These are phyloP conservation scores for Bettongia penicillata DNA, from an alignment of 2,113 vertebrate genomes.

Conservation along the genomic window DNA sequence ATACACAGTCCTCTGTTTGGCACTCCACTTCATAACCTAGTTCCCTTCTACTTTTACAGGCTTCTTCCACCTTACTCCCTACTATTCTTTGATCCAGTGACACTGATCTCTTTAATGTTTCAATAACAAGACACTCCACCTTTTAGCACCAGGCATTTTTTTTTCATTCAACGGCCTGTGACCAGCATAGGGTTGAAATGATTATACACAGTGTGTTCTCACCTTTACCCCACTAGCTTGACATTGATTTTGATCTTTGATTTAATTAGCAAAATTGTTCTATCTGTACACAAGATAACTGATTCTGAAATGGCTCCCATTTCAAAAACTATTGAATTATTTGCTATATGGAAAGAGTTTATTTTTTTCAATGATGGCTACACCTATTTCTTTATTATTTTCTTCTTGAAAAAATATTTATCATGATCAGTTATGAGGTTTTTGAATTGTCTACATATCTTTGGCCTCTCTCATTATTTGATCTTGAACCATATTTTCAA, in stretches of 20 bases:
- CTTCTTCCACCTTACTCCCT: background rate
- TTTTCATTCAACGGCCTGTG: background rate
- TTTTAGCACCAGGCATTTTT: background rate
- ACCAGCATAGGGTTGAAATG: background rate
- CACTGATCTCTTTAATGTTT: background rate
- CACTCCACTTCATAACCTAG: background rate
- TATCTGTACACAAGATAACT: background rate
- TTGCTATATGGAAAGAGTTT: background rate
- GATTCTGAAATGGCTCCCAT: background rate
- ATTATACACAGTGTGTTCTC: background rate
- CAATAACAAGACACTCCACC: background rate
- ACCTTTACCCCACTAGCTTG: background rate
- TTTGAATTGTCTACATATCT: background rate
- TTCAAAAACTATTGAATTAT: background rate
- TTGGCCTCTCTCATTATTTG: background rate
- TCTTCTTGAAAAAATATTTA: background rate
- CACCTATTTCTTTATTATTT: background rate
- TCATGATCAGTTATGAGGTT: background rate
- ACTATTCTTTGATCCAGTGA: background rate
- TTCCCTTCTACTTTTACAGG: background rate
- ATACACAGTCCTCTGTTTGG: background rate
- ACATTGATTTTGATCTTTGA: background rate
- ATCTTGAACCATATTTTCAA: background rate
- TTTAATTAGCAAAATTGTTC: background rate
- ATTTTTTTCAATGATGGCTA: background rate